These are phyloP conservation scores for Panagrolaimus sp. DNA, from an alignment of 1,140 invertebrate genomes.

Conservation along the genomic window DNA sequence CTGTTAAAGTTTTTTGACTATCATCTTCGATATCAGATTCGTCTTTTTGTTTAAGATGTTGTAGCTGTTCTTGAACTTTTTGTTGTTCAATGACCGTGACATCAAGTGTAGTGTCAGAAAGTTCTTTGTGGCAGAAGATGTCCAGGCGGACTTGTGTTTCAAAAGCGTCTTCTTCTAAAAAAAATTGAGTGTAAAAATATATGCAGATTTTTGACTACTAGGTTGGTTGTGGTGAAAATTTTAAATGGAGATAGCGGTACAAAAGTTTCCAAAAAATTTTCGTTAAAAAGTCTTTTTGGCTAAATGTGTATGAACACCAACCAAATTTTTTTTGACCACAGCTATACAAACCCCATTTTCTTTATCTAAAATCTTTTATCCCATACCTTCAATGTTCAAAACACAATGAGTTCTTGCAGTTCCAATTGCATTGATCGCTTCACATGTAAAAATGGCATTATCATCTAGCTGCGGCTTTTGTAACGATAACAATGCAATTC, in stretches of 20 bases:
- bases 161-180: not conserved
- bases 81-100: not conserved
- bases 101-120: not conserved
- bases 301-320: no score
- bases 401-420: slow-evolving; percentile 34
- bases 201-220: no score
- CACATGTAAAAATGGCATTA: slow-evolving; percentile 50
- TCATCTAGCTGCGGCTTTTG: slow-evolving; percentile 35
- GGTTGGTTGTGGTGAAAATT: no score
- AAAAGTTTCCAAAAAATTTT: no score
- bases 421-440: slow-evolving; percentile 32
- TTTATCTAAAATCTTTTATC: not conserved
- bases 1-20: not conserved
- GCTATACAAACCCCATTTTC: no score
- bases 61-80: no score
- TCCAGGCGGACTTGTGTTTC: not conserved
- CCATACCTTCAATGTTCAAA: slow-evolving; percentile 40
- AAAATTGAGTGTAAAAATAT: not conserved
- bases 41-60: no score
- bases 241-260: no score
- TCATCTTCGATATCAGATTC: not conserved
- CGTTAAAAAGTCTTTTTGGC: no score
- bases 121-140: not conserved
- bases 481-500: slow-evolving; percentile 38
- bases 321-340: no score